phyloP scores from a whole-genome alignment of 1,140 invertebrate species.

The Bombus breviceps region DNA sequence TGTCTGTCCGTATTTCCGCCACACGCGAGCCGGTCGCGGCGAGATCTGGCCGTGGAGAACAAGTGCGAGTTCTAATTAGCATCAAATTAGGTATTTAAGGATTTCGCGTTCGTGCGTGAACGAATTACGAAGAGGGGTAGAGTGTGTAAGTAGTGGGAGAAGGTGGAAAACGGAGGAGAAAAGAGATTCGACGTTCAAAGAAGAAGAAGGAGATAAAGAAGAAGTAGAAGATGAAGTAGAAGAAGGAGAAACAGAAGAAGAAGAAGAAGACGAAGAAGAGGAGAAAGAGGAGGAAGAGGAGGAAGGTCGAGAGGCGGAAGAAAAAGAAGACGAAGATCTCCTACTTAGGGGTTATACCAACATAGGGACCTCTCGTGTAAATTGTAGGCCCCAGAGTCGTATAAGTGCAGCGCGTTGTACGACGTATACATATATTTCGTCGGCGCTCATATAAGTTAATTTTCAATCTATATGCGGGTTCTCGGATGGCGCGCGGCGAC shows the following conservation, averaged over 20 bases:
- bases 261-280: slow-evolving; percentile 55
- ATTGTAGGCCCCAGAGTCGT: slow-evolving; percentile 78
- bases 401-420: slow-evolving; percentile 71
- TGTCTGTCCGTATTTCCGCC: neutral
- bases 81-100: slow-evolving; percentile 80
- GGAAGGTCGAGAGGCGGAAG: slow-evolving; percentile 34
- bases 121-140: slow-evolving; percentile 24
- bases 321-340: slow-evolving; percentile 61
- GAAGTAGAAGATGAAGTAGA: neutral
- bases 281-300: neutral
- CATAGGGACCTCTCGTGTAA: slow-evolving; percentile 73
- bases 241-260: neutral
- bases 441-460: slow-evolving; percentile 83
- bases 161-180: neutral
- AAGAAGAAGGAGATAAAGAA: slow-evolving; percentile 50
- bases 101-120: slow-evolving; percentile 72
- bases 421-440: slow-evolving; percentile 80
- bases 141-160: neutral
- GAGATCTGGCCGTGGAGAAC: slow-evolving; percentile 13
- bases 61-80: slow-evolving; percentile 77
- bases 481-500: slow-evolving; percentile 77
- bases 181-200: neutral
- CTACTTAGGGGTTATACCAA: slow-evolving; percentile 77
- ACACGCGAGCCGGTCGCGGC: slow-evolving; percentile 28
- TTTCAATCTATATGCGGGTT: slow-evolving; percentile 84